Conservation (phyloP, 2,888 invertebrate species). For the Halictus quadricinctus region DNA sequence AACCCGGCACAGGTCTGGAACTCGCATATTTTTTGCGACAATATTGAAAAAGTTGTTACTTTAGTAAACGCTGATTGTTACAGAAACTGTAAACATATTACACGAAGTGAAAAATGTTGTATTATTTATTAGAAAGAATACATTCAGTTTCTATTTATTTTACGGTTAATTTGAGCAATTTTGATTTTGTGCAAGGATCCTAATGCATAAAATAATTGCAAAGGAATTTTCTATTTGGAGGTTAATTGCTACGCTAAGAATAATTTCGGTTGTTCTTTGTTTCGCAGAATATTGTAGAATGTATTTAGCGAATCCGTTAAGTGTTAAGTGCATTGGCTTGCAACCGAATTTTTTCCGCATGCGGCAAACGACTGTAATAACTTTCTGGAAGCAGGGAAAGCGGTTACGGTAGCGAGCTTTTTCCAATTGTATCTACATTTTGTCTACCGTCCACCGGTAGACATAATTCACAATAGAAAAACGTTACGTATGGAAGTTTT, state of each 20-base stretch:
- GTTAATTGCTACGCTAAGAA: neutral
- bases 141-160: too few relatives aligned
- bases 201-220: neutral
- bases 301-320: neutral
- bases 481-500: slow-evolving; percentile 18
- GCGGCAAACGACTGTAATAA: neutral
- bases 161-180: too few relatives aligned
- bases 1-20: too few relatives aligned
- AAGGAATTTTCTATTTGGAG: neutral
- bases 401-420: neutral
- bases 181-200: too few relatives aligned
- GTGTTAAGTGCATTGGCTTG: neutral
- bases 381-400: neutral
- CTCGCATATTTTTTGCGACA: too few relatives aligned
- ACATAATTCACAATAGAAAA: slow-evolving; percentile 26
- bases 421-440: slow-evolving; percentile 17
- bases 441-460: slow-evolving; percentile 19
- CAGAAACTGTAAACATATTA: neutral
- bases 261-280: neutral
- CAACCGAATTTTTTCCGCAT: neutral
- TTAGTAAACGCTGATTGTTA: neutral
- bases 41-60: neutral
- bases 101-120: neutral
- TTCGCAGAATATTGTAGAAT: neutral
- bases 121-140: neutral